These are phyloP conservation scores for Odocoileus virginianus DNA, from an alignment of 2,113 vertebrate genomes.

Conservation along the genomic window DNA sequence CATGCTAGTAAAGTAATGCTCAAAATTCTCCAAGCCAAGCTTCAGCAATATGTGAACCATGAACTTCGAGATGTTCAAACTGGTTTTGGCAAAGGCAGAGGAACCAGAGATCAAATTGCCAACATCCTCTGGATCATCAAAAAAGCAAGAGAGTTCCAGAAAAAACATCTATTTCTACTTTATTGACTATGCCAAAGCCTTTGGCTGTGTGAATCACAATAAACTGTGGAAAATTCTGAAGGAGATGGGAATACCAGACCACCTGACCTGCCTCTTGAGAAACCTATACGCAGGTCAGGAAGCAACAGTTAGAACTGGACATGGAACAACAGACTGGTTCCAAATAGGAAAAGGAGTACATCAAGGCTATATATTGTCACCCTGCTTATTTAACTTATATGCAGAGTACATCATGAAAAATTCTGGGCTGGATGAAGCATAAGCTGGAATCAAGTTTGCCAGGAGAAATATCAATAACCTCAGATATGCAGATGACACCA, in stretches of 20 bases:
- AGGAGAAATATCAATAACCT: no score
- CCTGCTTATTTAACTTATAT: not conserved
- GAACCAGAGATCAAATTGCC: not conserved
- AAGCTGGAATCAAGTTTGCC: no score
- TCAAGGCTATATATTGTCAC: not conserved
- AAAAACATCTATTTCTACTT: not conserved
- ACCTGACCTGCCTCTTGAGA: not conserved
- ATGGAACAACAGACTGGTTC: not conserved
- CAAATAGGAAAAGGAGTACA: not conserved
- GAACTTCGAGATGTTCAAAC: not conserved
- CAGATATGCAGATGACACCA: no score
- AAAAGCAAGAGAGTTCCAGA: not conserved
- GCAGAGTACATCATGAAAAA: not conserved
- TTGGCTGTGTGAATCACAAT: not conserved
- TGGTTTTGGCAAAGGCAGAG: not conserved
- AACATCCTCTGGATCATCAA: not conserved
- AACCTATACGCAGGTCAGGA: not conserved
- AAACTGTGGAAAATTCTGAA: not conserved
- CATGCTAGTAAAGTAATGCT: not conserved
- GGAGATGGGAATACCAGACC: not conserved
- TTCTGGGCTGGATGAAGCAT: accelerated
- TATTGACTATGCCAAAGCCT: not conserved
- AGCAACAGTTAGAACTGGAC: not conserved
- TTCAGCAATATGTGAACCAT: not conserved
- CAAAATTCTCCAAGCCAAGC: not conserved